Evolutionary conservation across 2,113 vertebrate genomes (phyloP).

Genomic region (Romanogobio albipinnatus): DNA sequence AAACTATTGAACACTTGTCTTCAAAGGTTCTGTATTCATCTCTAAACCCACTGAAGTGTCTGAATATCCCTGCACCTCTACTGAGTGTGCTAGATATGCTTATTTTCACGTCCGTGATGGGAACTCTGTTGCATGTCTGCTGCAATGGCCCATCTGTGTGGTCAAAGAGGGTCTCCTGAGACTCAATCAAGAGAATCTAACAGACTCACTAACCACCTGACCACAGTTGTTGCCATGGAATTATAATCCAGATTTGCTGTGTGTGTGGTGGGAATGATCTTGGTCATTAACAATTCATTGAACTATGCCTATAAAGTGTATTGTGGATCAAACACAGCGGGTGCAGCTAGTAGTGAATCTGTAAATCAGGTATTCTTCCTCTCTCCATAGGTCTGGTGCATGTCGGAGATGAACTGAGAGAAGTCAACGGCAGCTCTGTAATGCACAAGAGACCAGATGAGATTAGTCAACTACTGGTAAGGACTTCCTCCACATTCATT

Average conservation of each 20-base stretch:
- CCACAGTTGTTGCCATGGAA: slow-evolving; percentile 55
- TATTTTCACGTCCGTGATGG: not conserved
- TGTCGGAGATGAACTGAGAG: slow-evolving; percentile 93
- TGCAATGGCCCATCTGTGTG: slow-evolving; percentile 5
- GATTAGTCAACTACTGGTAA: slow-evolving; percentile 96
- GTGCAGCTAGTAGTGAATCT: not conserved
- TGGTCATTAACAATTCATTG: slow-evolving; percentile 52
- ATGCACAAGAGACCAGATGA: slow-evolving; percentile 93
- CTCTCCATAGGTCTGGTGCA: slow-evolving; percentile 87
- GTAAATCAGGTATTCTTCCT: not conserved
- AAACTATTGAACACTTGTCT: not conserved
- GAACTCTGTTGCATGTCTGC: not conserved
- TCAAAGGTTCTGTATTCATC: not conserved
- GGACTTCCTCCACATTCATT: slow-evolving; percentile 29
- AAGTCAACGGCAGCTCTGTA: slow-evolving; percentile 91
- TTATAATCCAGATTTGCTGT: slow-evolving; percentile 20
- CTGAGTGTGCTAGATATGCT: not conserved
- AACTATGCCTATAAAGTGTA: slow-evolving; percentile 54
- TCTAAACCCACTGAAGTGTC: not conserved
- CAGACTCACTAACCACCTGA: slow-evolving; percentile 48
- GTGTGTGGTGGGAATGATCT: slow-evolving; percentile 9
- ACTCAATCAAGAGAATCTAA: slow-evolving; percentile 47
- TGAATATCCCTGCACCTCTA: not conserved
- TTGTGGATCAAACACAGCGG: slow-evolving; percentile 16
- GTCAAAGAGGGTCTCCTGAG: slow-evolving; percentile 42